Evolutionary conservation across 2,888 invertebrate genomes (phyloP), one percentile per base, ranked within the genome.

Genomic region (Biston betularia): DNA sequence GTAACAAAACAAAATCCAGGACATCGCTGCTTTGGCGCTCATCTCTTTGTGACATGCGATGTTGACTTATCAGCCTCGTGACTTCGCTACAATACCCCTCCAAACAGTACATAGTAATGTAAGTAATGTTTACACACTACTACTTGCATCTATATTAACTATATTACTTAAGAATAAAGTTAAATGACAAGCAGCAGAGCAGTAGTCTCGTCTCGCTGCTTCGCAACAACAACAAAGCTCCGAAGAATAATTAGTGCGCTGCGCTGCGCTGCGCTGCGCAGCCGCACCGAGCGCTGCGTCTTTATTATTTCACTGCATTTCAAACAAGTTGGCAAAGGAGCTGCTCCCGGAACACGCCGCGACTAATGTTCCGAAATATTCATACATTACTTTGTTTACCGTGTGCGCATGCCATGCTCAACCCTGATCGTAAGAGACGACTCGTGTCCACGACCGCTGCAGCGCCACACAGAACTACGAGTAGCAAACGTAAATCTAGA

Each of bases 171-270:
- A 48, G 11, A 33, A 33, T 24, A 33, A 24, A 59, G 53, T 65
- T 44, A 38, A 49, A 40, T 34, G 34, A n/a, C 64, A 60, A 2
- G 1, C 42, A n/a, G 42, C 58, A n/a, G n/a, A 52, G 52, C 34
- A 58, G 54, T 58, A 55, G 50, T 42, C 12, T 49, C 49, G 24
- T 44, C 49, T 64, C 64, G 49, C 67, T 58, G 56, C 60, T 54
- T 64, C 50, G 40, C 62, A 71, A 70, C 60, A 65, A 63, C 59
- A 70, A 72, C 69, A 71, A 71, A 72, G 70, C 69, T 49, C 65
- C 63, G 63, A 72, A 71, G 72, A 74, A 71, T 75, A 75, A 75
- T 75, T 70, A 75, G 71, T 69, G 72, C 70, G 73, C 69, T 68
- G 58, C 62, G 53, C 66, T 71, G 68, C 58, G 48, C 63, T 58